phyloP scores from a whole-genome alignment of 2,888 invertebrate species.

The Himalopsyche anomala region DNA sequence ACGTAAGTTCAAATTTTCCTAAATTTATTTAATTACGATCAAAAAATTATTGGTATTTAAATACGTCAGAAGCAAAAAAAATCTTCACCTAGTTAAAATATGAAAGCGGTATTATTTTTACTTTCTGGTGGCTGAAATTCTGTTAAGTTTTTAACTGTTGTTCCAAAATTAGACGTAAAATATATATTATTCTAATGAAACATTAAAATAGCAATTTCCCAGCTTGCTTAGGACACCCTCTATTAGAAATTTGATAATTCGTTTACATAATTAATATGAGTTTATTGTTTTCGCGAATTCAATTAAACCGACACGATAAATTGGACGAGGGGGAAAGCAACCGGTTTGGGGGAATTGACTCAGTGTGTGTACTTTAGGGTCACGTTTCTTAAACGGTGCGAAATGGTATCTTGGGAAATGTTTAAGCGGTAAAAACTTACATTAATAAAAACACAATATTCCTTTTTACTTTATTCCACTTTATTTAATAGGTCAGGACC shows the following conservation, averaged over 20 bases:
- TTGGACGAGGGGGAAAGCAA: not conserved
- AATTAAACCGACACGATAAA: conserved; percentile 40
- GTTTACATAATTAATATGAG: conserved; percentile 39
- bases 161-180: not conserved
- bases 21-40: too few species aligned
- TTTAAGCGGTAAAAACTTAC: not conserved
- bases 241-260: conserved; percentile 36
- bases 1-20: too few species aligned
- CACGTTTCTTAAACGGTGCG: not conserved
- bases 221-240: not conserved
- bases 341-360: not conserved
- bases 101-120: not conserved
- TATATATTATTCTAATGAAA: not conserved
- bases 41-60: too few species aligned
- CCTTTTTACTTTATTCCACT: too few species aligned
- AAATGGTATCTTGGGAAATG: not conserved
- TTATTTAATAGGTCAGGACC: too few species aligned
- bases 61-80: not conserved
- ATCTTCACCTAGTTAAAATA: not conserved
- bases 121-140: not conserved
- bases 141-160: too few species aligned
- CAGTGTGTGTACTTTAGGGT: not conserved
- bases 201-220: not conserved
- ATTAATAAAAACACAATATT: too few species aligned
- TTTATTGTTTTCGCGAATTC: conserved; percentile 39